Percentiles rank a stretch among this genome's conserved stretches.
Evolutionary conservation across 2,113 vertebrate species (phyloP).

Genomic region (Mobula birostris): DNA sequence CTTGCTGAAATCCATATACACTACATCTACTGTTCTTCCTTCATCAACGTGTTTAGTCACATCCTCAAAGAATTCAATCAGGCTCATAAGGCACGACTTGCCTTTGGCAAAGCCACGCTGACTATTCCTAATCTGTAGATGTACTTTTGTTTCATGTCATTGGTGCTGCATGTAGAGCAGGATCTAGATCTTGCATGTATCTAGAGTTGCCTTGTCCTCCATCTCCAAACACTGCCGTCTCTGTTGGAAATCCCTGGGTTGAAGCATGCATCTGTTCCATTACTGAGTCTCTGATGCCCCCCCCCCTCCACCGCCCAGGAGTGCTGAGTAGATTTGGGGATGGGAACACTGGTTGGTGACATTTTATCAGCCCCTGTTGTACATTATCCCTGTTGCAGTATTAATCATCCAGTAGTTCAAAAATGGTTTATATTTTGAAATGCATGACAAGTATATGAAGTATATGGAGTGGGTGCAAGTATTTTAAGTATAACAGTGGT

Average conservation of each 20-base stretch:
- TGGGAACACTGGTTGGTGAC: too few relatives aligned
- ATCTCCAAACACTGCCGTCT: too few relatives aligned
- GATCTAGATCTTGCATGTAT: neutral
- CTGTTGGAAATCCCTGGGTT: neutral
- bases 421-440: neutral
- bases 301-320: too few relatives aligned
- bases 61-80: too few relatives aligned
- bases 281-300: neutral
- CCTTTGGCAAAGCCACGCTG: too few relatives aligned
- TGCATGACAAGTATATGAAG: neutral
- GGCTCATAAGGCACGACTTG: too few relatives aligned
- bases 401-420: neutral
- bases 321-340: neutral
- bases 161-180: neutral
- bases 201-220: too few relatives aligned
- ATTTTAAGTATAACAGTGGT: neutral
- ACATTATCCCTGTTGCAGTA: neutral
- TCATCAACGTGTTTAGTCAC: too few relatives aligned
- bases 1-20: too few relatives aligned
- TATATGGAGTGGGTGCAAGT: neutral
- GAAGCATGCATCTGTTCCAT: neutral
- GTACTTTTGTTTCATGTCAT: neutral
- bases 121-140: too few relatives aligned
- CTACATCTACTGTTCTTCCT: too few relatives aligned
- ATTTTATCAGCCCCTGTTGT: neutral